phyloP scores from a whole-genome alignment of 2,888 invertebrate genomes.

The Rhingia campestris region DNA sequence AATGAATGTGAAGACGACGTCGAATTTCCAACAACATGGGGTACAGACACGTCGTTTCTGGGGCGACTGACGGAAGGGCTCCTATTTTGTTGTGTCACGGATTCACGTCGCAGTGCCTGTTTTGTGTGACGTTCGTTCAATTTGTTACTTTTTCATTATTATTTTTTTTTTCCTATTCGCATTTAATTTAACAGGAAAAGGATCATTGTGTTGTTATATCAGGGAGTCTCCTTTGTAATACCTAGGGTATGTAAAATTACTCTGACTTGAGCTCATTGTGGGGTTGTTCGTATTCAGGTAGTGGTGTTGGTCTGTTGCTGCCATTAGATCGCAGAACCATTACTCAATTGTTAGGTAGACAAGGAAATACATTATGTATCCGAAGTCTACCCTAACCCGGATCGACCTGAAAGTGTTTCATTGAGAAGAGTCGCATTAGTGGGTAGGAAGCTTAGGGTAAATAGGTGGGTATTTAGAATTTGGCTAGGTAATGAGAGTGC shows the following conservation, averaged over 20 bases:
- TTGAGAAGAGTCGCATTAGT: conserved; percentile 33
- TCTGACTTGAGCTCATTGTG: conserved; percentile 8
- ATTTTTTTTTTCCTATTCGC: conserved; percentile 45
- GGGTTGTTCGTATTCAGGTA: conserved; percentile 7
- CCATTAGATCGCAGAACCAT: conserved; percentile 28
- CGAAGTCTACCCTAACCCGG: conserved; percentile 25
- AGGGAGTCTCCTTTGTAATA: conserved; percentile 60
- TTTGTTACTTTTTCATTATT: conserved; percentile 63
- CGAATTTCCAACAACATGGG: conserved; percentile 60
- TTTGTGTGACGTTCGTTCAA: conserved; percentile 64
- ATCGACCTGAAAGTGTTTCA: conserved; percentile 15
- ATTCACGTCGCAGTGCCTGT: conserved; percentile 55
- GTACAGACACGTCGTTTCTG: conserved; percentile 48
- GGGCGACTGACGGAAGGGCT: conserved; percentile 59
- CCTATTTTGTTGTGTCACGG: conserved; percentile 62
- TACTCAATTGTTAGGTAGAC: conserved; percentile 46
- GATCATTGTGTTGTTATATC: conserved; percentile 63
- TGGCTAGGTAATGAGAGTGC: conserved; percentile 40
- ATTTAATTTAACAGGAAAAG: conserved; percentile 65
- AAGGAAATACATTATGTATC: conserved; percentile 40
- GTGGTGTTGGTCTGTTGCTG: conserved; percentile 11
- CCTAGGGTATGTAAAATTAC: conserved; percentile 35
- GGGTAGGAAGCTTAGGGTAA: conserved; percentile 42
- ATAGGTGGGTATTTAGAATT: conserved; percentile 50
- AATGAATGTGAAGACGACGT: conserved; percentile 51